A percentile compares a stretch with the other conserved stretches of the same genome.
phyloP scores from a whole-genome alignment of 1,140 invertebrate genomes.

The Sycophila sp. region DNA sequence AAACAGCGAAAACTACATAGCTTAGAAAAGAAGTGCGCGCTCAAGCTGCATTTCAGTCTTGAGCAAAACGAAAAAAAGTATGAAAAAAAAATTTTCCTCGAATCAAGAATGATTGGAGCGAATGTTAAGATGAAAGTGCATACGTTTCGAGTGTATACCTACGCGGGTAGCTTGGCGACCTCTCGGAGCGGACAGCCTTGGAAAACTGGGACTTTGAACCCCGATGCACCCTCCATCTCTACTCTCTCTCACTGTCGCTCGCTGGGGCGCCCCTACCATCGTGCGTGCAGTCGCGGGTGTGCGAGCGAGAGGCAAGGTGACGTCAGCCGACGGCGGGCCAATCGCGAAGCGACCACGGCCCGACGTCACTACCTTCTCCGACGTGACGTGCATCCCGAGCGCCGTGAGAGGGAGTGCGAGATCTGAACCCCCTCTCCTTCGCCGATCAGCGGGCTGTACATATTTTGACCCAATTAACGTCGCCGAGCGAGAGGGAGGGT shows the following conservation, averaged over 20 bases:
- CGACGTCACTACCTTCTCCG: constrained; percentile 60
- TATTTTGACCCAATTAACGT: constrained; percentile 63
- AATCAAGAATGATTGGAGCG: not conserved
- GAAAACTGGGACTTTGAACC: constrained; percentile 66
- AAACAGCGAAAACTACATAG: too few relatives aligned
- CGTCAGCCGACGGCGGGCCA: constrained; percentile 58
- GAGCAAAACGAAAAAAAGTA: not conserved
- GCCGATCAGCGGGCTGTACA: constrained; percentile 44
- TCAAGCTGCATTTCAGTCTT: too few relatives aligned
- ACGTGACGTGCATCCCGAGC: constrained; percentile 55
- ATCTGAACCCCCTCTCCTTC: not conserved
- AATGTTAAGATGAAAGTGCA: not conserved
- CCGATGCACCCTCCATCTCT: constrained; percentile 53
- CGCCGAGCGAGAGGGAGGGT: constrained; percentile 40
- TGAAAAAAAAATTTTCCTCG: not conserved
- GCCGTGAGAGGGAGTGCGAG: not conserved
- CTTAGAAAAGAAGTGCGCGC: too few relatives aligned
- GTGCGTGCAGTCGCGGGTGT: constrained; percentile 51
- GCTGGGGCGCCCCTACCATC: not conserved
- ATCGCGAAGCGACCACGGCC: constrained; percentile 53
- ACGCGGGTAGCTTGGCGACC: constrained; percentile 48
- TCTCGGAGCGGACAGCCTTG: constrained; percentile 60
- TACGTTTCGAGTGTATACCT: not conserved
- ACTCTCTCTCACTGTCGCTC: constrained; percentile 32
- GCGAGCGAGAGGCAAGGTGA: constrained; percentile 56